Evolutionary conservation across 2,797 vertebrate genomes (phyloP).

Genomic region (Sebastes aleutianus): DNA sequence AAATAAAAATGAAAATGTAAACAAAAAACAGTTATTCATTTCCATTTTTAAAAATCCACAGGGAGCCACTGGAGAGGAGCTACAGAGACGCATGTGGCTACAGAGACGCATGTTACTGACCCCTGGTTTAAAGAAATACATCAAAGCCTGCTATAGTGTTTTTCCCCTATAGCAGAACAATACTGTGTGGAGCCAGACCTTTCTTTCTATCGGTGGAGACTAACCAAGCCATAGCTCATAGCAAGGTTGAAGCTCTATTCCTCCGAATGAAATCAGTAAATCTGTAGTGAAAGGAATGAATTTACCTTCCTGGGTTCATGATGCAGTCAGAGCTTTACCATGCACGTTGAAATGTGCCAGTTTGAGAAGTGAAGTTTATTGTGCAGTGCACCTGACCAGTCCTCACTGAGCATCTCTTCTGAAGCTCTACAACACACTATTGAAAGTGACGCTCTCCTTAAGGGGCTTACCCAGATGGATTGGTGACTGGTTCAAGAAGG

Average conservation of each 20-base stretch:
- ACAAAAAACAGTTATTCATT: too few species aligned
- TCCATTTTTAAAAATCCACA: too few species aligned
- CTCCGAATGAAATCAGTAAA: background rate
- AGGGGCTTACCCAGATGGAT: conserved; percentile 87
- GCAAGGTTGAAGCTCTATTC: background rate
- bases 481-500: conserved; percentile 94
- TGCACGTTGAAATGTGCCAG: background rate
- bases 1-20: too few species aligned
- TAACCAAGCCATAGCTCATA: background rate
- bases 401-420: background rate
- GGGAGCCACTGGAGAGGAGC: too few species aligned
- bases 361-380: background rate
- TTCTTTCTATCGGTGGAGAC: too few species aligned
- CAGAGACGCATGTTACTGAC: too few species aligned
- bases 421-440: accelerated
- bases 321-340: background rate
- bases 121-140: too few species aligned
- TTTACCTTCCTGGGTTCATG: background rate
- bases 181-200: too few species aligned
- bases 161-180: too few species aligned
- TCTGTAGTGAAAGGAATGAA: background rate
- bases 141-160: too few species aligned
- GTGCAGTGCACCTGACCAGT: too few species aligned
- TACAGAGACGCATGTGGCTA: too few species aligned
- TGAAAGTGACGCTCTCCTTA: conserved; percentile 69